A percentile compares a stretch with the other conserved stretches of the same genome.
Conservation (phyloP, 2,888 invertebrate genomes). For the Ischnura elegans region DNA sequence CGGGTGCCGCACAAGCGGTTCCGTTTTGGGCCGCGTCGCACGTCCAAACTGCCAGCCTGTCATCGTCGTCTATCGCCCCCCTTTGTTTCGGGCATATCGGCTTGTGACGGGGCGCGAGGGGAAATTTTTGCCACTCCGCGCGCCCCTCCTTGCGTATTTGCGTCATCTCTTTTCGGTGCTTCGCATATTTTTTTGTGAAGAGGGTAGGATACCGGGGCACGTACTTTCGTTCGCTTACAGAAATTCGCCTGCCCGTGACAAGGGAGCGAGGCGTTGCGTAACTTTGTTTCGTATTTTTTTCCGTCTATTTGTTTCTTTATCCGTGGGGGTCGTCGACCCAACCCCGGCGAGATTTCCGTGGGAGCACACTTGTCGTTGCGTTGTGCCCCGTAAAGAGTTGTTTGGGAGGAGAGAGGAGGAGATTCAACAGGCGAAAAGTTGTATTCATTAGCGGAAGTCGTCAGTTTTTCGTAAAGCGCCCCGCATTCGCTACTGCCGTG, state of each 20-base stretch:
- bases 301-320: too few species aligned
- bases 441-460: background rate
- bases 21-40: background rate
- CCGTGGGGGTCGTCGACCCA: background rate
- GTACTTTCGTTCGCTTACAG: background rate
- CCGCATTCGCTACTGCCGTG: background rate
- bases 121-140: background rate
- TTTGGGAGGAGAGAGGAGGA: too few species aligned
- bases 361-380: background rate
- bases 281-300: background rate
- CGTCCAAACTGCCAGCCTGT: background rate
- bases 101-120: background rate
- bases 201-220: background rate
- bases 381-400: background rate
- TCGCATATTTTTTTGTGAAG: background rate
- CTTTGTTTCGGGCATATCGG: background rate
- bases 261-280: background rate
- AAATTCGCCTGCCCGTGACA: background rate
- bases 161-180: too few species aligned
- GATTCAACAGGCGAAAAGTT: background rate
- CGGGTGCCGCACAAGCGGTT: background rate
- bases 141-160: too few species aligned
- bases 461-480: background rate
- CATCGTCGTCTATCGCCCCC: background rate
- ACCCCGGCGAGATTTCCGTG: background rate